phyloP scores from a whole-genome alignment of 1,140 invertebrate species.

The Mycetomoellerius zeteki region DNA sequence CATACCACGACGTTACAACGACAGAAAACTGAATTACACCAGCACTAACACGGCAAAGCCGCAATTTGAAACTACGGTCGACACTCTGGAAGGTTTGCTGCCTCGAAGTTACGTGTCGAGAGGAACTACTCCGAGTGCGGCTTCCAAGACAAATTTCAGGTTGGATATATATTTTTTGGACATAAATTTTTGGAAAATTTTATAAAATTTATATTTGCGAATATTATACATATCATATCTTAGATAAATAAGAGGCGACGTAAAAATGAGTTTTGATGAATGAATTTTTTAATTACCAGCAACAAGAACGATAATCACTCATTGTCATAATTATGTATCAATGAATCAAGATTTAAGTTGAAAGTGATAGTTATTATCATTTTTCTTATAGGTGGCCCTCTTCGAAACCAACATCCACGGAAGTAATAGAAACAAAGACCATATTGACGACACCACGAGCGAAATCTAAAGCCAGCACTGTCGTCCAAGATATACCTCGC shows the following conservation, averaged over 20 bases:
- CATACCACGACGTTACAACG: slow-evolving; percentile 87
- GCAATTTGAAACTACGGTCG: slow-evolving; percentile 66
- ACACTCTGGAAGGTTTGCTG: slow-evolving; percentile 72
- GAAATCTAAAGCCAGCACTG: slow-evolving; percentile 63
- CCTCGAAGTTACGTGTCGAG: slow-evolving; percentile 68
- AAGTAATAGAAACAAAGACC: slow-evolving; percentile 50
- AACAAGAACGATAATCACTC: not conserved
- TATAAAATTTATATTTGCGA: not conserved
- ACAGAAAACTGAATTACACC: slow-evolving; percentile 64
- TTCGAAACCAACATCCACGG: slow-evolving; percentile 64
- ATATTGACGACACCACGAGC: slow-evolving; percentile 14
- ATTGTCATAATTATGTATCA: not conserved
- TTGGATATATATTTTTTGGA: slow-evolving; percentile 29
- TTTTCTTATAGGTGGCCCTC: slow-evolving; percentile 65
- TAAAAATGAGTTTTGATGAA: not conserved
- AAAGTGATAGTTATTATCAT: not conserved
- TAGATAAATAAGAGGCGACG: not conserved
- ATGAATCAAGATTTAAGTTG: not conserved
- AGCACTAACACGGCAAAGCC: slow-evolving; percentile 49
- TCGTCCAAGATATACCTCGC: slow-evolving; percentile 86
- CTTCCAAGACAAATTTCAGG: slow-evolving; percentile 67
- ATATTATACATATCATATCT: not conserved
- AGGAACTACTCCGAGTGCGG: not conserved
- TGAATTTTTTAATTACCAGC: not conserved
- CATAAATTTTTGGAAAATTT: not conserved